Evolutionary conservation across 2,888 invertebrate species (phyloP).

Genomic region (Chironomus tentans): DNA sequence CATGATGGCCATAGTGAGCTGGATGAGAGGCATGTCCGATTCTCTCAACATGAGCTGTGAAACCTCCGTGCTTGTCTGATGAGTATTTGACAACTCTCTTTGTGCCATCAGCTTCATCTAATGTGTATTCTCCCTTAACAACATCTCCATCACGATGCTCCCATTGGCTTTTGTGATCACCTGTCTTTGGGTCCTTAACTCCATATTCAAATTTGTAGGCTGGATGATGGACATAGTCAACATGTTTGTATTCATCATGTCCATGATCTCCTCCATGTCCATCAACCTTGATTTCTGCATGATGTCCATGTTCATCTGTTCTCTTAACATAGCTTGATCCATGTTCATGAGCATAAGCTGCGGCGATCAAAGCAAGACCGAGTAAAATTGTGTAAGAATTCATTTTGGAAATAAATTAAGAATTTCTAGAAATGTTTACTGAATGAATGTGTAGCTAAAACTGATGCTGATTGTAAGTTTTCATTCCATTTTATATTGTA

Average conservation of each 20-base stretch:
- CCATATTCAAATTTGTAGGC: no score
- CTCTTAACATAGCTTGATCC: no score
- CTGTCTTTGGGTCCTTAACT: no score
- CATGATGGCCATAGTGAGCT: conserved; percentile 17
- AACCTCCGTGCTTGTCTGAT: conserved; percentile 44
- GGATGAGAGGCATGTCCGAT: conserved; percentile 38
- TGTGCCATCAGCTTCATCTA: conserved; percentile 45
- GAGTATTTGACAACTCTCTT: conserved; percentile 45
- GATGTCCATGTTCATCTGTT: no score
- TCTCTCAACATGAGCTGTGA: conserved; percentile 44
- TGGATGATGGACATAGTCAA: no score
- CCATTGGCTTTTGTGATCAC: no score
- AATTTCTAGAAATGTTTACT: background rate
- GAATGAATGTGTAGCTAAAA: background rate
- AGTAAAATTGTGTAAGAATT: conserved; percentile 3
- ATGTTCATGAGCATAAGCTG: no score
- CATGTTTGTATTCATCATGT: no score
- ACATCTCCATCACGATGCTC: conserved; percentile 35
- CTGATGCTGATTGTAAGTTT: conserved; percentile 1
- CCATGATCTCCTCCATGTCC: no score
- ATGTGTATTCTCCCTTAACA: conserved; percentile 31
- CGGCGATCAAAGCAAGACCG: no score
- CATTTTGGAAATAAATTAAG: background rate
- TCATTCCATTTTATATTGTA: background rate
- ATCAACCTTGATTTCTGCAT: no score